Base-by-base conservation (phyloP, 1,140 invertebrate genomes). In the Lanistes nyassanus region DNA sequence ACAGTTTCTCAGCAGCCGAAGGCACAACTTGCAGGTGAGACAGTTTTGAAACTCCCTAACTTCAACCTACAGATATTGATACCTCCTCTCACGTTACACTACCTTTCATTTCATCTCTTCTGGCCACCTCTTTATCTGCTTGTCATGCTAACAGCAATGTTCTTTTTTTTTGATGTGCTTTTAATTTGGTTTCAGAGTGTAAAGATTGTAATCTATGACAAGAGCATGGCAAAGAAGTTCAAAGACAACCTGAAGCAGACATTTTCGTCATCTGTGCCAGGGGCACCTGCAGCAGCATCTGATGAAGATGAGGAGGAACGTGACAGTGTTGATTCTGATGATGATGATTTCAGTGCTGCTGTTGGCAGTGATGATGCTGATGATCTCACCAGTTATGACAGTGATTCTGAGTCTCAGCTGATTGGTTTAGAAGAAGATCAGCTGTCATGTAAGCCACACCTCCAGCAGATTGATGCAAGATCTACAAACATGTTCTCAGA, bases 171-270 rank as follows among this genome's bases (percentile, higher is more conserved):
- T 21, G 21, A 21, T 65, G 29, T 21, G 51, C 53, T 6, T 55
- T 29, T 11, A 53, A 16, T 21, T 56, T 71, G 9, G 29, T 26
- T 62, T 3, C 70, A 72, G 70, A 62, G n/a, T 42, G 36, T 72
- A n/a, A 60, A 19, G 2, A 39, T 72, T 62, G 70, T 72, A 3
- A 42, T 72, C 23, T 72, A 62, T 19, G 70, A 62, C n/a, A 37
- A 23, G 26, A 37, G 37, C 19, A n/a, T 29, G 23, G 70, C 70
- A 53, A 72, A 55, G 19, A 58, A 72, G 56, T 72, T 72, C 55
- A 39, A 55, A 62, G 36, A 39, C 6, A 37, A n/a, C n/a, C 37
- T 66, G 21, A 13, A 19, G 11, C 36, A 66, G 65, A 66, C 37
- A 39, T n/a, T 16, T 13, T 16, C 9, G 42, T 9, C 5, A 47